These are phyloP conservation scores for Neotragus moschatus DNA, from an alignment of 2,113 vertebrate genomes.

Conservation along the genomic window DNA sequence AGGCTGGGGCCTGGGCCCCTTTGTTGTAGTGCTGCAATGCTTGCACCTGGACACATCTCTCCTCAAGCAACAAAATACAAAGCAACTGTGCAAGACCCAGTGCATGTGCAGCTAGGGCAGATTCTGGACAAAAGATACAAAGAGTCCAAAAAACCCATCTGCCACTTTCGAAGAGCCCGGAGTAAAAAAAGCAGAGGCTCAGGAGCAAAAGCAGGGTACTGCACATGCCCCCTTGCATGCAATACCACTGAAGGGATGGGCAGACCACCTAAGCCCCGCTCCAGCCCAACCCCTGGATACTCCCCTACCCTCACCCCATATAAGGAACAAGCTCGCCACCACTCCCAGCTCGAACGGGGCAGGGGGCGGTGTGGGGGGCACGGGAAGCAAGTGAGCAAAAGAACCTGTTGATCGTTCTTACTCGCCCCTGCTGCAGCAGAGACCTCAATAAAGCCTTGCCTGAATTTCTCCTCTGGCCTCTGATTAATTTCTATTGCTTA, in stretches of 20 bases:
- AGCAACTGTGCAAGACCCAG: neutral
- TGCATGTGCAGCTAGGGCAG: neutral
- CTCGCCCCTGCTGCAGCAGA: neutral
- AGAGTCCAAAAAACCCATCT: neutral
- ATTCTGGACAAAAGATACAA: neutral
- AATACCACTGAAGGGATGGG: neutral
- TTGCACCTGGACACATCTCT: neutral
- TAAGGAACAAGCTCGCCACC: neutral
- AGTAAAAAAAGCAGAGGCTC: neutral
- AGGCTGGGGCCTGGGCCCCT: neutral
- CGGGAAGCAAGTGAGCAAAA: neutral
- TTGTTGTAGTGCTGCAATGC: neutral
- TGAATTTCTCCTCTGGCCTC: neutral
- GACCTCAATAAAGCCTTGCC: neutral
- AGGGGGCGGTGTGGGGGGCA: fast-evolving
- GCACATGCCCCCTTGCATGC: neutral
- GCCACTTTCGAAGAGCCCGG: neutral
- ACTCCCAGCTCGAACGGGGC: neutral
- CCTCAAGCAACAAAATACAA: neutral
- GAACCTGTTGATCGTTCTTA: neutral
- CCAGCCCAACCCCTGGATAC: neutral
- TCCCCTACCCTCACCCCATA: neutral
- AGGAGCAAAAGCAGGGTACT: neutral
- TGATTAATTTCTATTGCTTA: neutral
- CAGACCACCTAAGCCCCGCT: neutral